Conservation (phyloP, 2,888 invertebrate species). For the Netelia fuscicornis region DNA sequence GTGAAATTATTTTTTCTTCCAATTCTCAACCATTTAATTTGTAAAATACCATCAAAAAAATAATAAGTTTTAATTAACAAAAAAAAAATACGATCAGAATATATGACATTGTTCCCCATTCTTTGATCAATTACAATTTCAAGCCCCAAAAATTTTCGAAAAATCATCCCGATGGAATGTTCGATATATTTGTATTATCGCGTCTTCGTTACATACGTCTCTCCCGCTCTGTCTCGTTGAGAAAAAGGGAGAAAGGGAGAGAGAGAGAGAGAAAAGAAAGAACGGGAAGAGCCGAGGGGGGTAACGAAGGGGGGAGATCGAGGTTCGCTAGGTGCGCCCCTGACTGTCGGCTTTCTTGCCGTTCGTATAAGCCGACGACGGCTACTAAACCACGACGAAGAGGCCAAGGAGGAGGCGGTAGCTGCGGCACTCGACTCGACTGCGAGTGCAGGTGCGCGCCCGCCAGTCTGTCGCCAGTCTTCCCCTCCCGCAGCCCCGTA, state of each 20-base stretch:
- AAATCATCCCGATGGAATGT: background rate
- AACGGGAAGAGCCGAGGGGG: slow-evolving; percentile 20
- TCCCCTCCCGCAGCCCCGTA: slow-evolving; percentile 71
- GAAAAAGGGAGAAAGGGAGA: background rate
- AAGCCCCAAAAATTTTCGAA: background rate
- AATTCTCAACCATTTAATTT: too few relatives aligned
- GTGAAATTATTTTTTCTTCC: background rate
- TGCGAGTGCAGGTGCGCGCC: slow-evolving; percentile 81
- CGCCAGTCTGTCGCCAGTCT: slow-evolving; percentile 84
- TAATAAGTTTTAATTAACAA: too few relatives aligned
- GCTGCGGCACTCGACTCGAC: slow-evolving; percentile 70
- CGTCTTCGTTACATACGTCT: background rate
- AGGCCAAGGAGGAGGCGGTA: slow-evolving; percentile 46
- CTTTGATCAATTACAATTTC: too few relatives aligned
- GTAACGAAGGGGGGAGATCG: slow-evolving; percentile 19
- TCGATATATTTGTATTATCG: slow-evolving; percentile 1
- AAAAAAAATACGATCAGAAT: too few relatives aligned
- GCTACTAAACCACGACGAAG: slow-evolving; percentile 64
- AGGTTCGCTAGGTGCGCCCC: slow-evolving; percentile 78
- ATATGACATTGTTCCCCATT: too few relatives aligned
- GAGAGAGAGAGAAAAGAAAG: slow-evolving; percentile 4
- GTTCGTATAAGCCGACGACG: slow-evolving; percentile 69
- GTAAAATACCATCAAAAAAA: too few relatives aligned
- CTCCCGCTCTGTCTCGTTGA: too few relatives aligned
- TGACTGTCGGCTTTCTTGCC: slow-evolving; percentile 76